Base-by-base conservation (phyloP, 2,888 invertebrate genomes). In the Tachystola acroxantha region DNA sequence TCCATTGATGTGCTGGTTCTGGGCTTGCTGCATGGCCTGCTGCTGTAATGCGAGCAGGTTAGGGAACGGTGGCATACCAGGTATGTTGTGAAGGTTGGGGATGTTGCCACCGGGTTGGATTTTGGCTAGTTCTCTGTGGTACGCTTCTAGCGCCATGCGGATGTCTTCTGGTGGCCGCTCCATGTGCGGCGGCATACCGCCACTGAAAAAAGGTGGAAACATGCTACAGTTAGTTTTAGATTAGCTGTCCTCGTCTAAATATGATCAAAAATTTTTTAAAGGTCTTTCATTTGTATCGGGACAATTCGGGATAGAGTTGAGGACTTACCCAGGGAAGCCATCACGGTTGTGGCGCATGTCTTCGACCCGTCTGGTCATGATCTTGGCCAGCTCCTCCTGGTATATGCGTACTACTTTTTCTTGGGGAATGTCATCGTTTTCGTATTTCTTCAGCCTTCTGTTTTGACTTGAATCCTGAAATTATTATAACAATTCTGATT, bases 331-430 rank as follows among this genome's bases (percentile, higher is more conserved):
- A 70, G 93, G 93, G 59, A 94, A 93, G 16, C 93, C 91, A 40
- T 95, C 95, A 28, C 94, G 89, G 24, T 91, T 93, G 48, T 91
- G 92, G 37, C 94, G 90, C 55, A 93, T 87, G 50, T 94, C 93
- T 32, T 93, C 93, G 36, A 91, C 89, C 47, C 93, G 80, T 57
- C 93, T 85, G 32, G 92, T 95, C 92, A 97, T 96, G 37, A 99
- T 90, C 71, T 98, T 98, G 40, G 96, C 94, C 45, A 98, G 87
- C 71, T 98, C 97, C 68, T 97, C 97, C 64, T 98, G 97, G 71
- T 98, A 98, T 63, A 98, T 96, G 63, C 96, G 91, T 27, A 95
- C 93, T 59, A 98, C 96, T 79, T 97, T 97, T 69, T 99, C 98
- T 70, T 98, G 97, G 25, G 98, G 95, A 81, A 98, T 95, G 86